Conservation (phyloP, 2,113 vertebrate species). For the Lonchura striata region DNA sequence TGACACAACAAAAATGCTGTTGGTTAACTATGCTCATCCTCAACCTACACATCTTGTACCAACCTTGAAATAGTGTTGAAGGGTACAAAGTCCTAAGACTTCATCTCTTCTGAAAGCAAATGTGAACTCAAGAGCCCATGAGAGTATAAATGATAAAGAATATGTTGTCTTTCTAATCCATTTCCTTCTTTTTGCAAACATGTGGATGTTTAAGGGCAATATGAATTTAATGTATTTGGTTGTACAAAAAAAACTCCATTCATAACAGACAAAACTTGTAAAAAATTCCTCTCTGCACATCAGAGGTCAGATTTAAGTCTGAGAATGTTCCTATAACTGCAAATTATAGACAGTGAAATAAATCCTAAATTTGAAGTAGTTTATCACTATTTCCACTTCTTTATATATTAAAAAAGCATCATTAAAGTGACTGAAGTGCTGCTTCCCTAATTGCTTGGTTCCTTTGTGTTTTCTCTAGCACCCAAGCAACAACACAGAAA, state of each 20-base stretch:
- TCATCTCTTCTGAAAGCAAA: not conserved
- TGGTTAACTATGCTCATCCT: not conserved
- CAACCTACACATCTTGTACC: not conserved
- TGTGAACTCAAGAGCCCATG: not conserved
- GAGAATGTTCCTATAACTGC: not conserved
- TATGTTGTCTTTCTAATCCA: not conserved
- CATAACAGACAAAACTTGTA: not conserved
- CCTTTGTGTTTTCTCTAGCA: not conserved
- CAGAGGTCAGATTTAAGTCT: not conserved
- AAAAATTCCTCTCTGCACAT: not conserved
- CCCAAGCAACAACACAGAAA: not conserved
- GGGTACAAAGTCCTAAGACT: not conserved
- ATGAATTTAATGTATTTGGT: not conserved
- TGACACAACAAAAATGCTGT: not conserved
- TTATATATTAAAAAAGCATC: not conserved
- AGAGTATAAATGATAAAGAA: not conserved
- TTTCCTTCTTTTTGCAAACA: not conserved
- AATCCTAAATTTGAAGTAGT: not conserved
- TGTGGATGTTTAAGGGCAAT: not conserved
- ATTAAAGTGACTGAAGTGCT: not conserved
- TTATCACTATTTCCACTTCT: not conserved
- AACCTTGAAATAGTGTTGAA: not conserved
- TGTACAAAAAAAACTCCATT: not conserved
- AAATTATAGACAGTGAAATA: not conserved
- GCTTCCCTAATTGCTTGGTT: not conserved